phyloP scores from a whole-genome alignment of 2,113 vertebrate genomes.

The Cynopterus brachyotis region DNA sequence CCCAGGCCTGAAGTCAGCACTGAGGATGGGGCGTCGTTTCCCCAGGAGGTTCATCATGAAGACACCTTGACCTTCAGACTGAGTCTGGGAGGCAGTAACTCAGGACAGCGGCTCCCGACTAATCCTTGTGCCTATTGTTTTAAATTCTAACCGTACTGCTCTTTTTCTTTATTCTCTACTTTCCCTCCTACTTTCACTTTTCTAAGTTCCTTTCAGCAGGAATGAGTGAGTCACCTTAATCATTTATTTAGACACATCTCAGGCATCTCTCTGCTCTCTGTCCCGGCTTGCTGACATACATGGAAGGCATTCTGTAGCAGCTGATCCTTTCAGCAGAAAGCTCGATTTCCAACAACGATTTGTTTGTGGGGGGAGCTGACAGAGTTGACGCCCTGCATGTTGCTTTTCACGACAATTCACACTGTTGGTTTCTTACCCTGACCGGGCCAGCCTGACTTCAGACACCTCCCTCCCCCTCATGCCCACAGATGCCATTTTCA shows the following conservation, averaged over 20 bases:
- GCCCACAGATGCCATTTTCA: not conserved
- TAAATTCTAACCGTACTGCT: not conserved
- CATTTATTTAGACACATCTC: conserved; percentile 6
- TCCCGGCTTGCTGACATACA: not conserved
- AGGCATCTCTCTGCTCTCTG: not conserved
- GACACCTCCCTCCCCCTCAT: not conserved
- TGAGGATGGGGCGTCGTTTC: not conserved
- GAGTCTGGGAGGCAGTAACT: not conserved
- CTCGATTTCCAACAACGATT: conserved; percentile 14
- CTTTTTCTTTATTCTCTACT: not conserved
- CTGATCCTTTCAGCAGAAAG: conserved; percentile 18
- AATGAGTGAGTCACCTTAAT: conserved; percentile 19
- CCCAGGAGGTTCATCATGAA: conserved; percentile 1
- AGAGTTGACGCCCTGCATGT: not conserved
- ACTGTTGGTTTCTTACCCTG: not conserved
- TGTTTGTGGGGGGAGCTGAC: not conserved
- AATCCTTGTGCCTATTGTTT: conserved; percentile 31
- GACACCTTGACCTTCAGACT: not conserved
- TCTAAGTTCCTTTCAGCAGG: not conserved
- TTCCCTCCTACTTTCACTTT: conserved; percentile 36
- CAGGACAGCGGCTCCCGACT: conserved; percentile 12
- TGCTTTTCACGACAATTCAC: conserved; percentile 36
- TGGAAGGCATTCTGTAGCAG: not conserved
- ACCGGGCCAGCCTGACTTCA: not conserved
- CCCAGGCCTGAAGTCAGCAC: not conserved